Percentiles rank a stretch among this genome's conserved stretches.
Evolutionary conservation across 2,113 vertebrate genomes (phyloP).

Genomic region (Monopterus albus): DNA sequence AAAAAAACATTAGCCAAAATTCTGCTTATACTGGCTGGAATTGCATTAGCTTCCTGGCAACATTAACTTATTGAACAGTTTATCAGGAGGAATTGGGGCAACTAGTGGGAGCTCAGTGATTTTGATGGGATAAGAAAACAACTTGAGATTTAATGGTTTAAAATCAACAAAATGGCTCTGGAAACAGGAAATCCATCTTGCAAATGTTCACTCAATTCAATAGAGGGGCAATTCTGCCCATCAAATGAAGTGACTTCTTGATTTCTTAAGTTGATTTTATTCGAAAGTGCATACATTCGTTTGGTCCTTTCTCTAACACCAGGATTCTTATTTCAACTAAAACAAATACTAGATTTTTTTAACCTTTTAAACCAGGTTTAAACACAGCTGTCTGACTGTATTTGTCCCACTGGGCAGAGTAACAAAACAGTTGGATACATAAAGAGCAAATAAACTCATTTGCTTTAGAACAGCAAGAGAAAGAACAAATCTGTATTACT

Average conservation of each 20-base stretch:
- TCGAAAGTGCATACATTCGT: constrained; percentile 37
- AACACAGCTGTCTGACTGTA: background rate
- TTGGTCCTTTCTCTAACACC: constrained; percentile 1
- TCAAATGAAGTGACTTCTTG: constrained; percentile 47
- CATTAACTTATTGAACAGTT: constrained; percentile 67
- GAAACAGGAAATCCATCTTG: constrained; percentile 69
- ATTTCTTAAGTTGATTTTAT: constrained; percentile 48
- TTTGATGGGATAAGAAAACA: constrained; percentile 60
- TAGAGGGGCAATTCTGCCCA: constrained; percentile 48
- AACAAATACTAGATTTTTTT: background rate
- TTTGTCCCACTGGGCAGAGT: background rate
- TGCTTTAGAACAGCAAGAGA: background rate
- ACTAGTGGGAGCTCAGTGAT: constrained; percentile 53
- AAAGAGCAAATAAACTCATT: background rate
- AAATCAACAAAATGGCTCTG: constrained; percentile 64
- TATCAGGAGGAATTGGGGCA: constrained; percentile 60
- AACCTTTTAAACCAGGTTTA: background rate
- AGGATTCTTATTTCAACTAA: background rate
- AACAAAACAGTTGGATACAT: background rate
- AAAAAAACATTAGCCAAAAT: constrained; percentile 64
- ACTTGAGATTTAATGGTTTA: constrained; percentile 71
- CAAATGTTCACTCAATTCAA: constrained; percentile 64
- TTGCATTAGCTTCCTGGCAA: constrained; percentile 67
- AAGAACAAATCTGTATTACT: background rate
- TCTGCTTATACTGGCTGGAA: constrained; percentile 54